Percentiles rank a stretch among this genome's conserved stretches.
These are phyloP conservation scores for Venturia canescens DNA, from an alignment of 1,140 invertebrate genomes.

Conservation along the genomic window DNA sequence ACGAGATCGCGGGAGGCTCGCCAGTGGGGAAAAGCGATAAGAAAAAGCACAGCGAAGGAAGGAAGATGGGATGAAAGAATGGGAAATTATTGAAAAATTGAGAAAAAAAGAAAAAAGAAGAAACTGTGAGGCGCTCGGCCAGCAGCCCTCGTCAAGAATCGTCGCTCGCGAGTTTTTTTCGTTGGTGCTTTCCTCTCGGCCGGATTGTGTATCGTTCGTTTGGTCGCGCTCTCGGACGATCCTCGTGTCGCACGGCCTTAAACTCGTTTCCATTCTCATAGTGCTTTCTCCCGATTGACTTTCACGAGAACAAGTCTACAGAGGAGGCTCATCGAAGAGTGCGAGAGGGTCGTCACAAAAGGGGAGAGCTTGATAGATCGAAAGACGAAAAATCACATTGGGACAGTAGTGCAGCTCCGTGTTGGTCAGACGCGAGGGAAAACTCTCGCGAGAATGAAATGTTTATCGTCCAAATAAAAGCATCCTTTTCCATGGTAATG, in stretches of 20 bases:
- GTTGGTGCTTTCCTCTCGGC: not conserved
- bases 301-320: not conserved
- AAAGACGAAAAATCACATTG: not conserved
- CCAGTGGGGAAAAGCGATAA: not conserved
- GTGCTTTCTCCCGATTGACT: not conserved
- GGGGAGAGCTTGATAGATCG: not conserved
- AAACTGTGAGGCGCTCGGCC: not conserved
- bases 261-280: not conserved
- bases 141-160: not conserved
- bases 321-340: not conserved
- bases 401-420: too few species aligned
- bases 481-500: too few species aligned
- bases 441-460: too few species aligned
- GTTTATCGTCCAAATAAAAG: too few species aligned
- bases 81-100: not conserved
- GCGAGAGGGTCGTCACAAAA: not conserved
- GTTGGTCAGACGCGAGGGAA: too few species aligned
- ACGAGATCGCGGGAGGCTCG: conserved; percentile 2
- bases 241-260: conserved; percentile 9
- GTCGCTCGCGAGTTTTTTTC: not conserved
- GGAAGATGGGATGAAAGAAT: too few species aligned
- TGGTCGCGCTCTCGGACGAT: conserved; percentile 40
- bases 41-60: too few species aligned
- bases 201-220: not conserved
- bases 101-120: not conserved